These are phyloP conservation scores for Lathronympha strigana DNA, from an alignment of 2,888 invertebrate genomes.

Conservation along the genomic window DNA sequence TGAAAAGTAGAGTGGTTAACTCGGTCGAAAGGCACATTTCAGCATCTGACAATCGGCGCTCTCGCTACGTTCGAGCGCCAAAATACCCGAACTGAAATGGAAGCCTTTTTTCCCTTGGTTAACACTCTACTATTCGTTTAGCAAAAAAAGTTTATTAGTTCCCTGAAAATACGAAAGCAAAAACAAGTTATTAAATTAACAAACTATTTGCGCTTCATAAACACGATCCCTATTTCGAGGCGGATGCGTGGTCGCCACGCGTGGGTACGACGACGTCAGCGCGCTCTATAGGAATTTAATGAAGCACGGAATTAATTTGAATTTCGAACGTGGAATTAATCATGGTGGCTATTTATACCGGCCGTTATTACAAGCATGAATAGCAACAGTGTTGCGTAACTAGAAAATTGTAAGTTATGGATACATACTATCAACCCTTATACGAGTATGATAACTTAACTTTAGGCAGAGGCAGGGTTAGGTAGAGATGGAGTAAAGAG, in stretches of 20 bases:
- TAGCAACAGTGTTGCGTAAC: neutral
- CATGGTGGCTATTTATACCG: conserved; percentile 25
- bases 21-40: no score
- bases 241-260: conserved; percentile 5
- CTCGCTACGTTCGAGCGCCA: no score
- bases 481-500: no score
- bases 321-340: conserved; percentile 37
- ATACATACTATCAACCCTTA: neutral
- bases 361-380: neutral
- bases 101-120: no score
- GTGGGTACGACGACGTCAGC: conserved; percentile 19
- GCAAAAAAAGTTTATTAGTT: no score
- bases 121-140: no score
- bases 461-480: no score
- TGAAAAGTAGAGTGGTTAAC: no score
- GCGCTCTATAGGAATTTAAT: conserved; percentile 35
- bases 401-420: neutral
- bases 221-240: conserved; percentile 30
- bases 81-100: no score
- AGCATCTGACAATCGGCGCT: no score
- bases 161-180: neutral
- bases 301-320: conserved; percentile 38
- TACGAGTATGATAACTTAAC: neutral
- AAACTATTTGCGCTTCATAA: conserved; percentile 15
- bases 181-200: neutral